Evolutionary conservation across 2,797 vertebrate genomes (phyloP), one percentile per base, ranked within the genome.

Genomic region (Carduelis carduelis): DNA sequence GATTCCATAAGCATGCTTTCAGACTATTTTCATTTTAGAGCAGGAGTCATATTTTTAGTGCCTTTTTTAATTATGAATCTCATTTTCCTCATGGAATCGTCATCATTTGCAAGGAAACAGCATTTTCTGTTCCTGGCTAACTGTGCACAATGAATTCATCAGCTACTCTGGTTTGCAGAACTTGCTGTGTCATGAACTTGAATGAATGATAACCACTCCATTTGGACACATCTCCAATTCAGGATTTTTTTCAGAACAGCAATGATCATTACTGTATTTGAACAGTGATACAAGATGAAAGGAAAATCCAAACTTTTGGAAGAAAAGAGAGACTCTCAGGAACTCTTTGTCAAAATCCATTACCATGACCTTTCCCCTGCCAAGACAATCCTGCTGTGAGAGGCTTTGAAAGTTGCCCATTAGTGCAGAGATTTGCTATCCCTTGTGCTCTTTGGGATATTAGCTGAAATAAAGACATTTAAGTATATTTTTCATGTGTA

Each of bases 301-400:
- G 64, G 71, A 37, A 84, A 87, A 87, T 72, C 60, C 35, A 69
- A 57, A 72, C 63, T 80, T 92, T 8, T 72, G 74, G 43, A 55
- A 86, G 41, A 91, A 91, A 95, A 86, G 44, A 60, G 9, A 91
- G 12, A 17, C 47, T 88, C 66, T 80, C 50, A 70, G 49, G 57
- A 82, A 66, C 14, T 63, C 65, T 94, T 80, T 92, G 55, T 95
- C n/a, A 75, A 84, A 94, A 88, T 28, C 53, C 52, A 43, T 87
- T 46, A 50, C 59, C 82, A 39, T 92, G 71, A 83, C 83, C 84
- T 95, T 94, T 89, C 60, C 69, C 88, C 55, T 90, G 85, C 56
- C 78, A 74, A 95, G 76, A 72, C 12, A 72, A 87, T 83, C 39
- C 39, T 86, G 15, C 83, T 80, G 56, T 68, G 49, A 77, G 87